Evolutionary conservation across 2,113 vertebrate species (phyloP).

Genomic region (Ranitomeya imitator): DNA sequence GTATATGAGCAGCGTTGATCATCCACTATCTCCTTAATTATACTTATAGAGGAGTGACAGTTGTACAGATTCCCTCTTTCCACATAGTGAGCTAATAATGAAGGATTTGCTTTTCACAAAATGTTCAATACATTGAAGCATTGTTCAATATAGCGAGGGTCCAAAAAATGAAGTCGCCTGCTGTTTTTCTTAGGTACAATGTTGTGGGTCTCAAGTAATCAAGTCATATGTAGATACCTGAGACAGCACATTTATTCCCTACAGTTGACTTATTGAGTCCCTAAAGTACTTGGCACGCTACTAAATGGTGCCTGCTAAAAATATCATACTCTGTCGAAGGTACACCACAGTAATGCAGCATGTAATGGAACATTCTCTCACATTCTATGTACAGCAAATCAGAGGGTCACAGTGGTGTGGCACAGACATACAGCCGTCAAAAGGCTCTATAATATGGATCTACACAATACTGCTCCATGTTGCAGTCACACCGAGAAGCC

Average conservation of each 20-base stretch:
- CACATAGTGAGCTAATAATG: not conserved
- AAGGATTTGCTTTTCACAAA: not conserved
- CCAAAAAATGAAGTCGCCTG: not conserved
- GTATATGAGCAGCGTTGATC: too few relatives aligned
- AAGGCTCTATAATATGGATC: not conserved
- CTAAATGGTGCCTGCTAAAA: too few relatives aligned
- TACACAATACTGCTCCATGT: not conserved
- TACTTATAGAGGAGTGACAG: not conserved
- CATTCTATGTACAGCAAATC: not conserved
- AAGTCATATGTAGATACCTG: not conserved
- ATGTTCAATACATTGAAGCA: not conserved
- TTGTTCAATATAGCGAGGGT: not conserved
- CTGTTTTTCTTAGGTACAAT: not conserved
- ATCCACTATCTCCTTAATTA: too few relatives aligned
- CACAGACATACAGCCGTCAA: not conserved
- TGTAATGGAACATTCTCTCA: not conserved
- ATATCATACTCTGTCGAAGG: too few relatives aligned
- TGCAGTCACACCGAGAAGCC: not conserved
- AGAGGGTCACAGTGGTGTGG: not conserved
- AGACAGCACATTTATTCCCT: not conserved
- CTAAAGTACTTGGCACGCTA: too few relatives aligned
- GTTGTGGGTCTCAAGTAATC: too few relatives aligned
- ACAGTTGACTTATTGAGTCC: not conserved
- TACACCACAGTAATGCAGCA: not conserved
- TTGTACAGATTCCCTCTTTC: not conserved